phyloP scores from a whole-genome alignment of 2,113 vertebrate genomes.

The Paralichthys olivaceus region DNA sequence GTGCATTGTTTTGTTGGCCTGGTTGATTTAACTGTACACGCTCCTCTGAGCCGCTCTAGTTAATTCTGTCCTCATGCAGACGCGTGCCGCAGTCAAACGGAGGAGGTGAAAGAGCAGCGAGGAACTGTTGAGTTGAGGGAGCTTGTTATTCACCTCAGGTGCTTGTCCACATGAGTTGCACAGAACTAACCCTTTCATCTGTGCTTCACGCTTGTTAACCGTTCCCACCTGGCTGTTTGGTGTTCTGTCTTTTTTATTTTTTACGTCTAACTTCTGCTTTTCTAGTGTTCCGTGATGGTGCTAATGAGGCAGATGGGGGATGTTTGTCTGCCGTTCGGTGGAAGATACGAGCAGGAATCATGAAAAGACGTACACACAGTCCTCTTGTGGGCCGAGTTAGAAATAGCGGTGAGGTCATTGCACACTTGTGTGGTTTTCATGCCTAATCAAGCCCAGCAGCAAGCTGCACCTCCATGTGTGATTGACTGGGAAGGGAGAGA shows the following conservation, averaged over 20 bases:
- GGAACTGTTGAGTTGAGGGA: not conserved
- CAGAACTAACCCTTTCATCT: conserved; percentile 77
- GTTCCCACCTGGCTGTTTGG: conserved; percentile 64
- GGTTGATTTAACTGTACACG: too few species aligned
- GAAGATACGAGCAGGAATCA: conserved; percentile 35
- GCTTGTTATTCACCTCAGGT: conserved; percentile 54
- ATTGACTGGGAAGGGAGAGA: conserved; percentile 49
- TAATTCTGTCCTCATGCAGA: not conserved
- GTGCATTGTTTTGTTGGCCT: too few species aligned
- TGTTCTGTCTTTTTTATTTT: conserved; percentile 30
- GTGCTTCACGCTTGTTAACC: conserved; percentile 72
- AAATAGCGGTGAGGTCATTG: conserved; percentile 58
- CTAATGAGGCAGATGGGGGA: conserved; percentile 51
- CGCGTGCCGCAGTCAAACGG: not conserved
- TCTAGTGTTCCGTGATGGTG: conserved; percentile 39
- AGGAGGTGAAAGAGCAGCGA: not conserved
- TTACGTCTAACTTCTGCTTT: conserved; percentile 34
- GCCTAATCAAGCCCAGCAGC: conserved; percentile 74
- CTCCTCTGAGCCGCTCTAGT: too few species aligned
- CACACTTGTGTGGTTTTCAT: conserved; percentile 64
- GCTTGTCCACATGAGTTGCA: conserved; percentile 36
- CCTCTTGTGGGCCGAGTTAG: conserved; percentile 13
- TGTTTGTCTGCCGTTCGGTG: conserved; percentile 34
- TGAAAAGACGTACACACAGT: not conserved
- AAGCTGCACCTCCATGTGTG: conserved; percentile 46